These are phyloP conservation scores for Willisornis vidua DNA, from an alignment of 2,113 vertebrate species.

Conservation along the genomic window DNA sequence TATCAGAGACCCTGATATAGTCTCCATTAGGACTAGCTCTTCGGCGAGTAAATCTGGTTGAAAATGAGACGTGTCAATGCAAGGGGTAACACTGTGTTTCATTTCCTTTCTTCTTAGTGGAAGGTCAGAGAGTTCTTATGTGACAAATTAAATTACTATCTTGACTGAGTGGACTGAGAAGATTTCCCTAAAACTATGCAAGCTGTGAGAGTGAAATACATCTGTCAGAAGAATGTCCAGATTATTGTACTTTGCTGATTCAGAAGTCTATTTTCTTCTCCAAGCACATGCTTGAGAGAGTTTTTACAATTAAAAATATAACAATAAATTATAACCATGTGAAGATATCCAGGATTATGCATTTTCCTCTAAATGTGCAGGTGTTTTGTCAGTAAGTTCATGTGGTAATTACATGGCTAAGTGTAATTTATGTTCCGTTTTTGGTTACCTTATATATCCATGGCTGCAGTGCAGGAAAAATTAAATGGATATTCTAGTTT, in stretches of 20 bases:
- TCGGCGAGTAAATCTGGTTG: slow-evolving; percentile 83
- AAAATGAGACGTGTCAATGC: background rate
- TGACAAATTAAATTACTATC: background rate
- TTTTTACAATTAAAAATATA: background rate
- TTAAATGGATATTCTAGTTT: background rate
- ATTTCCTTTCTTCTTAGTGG: background rate
- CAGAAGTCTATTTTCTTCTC: background rate
- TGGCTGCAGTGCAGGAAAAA: background rate
- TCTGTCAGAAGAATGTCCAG: accelerated
- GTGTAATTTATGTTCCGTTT: background rate
- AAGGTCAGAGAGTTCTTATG: background rate
- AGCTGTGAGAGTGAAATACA: background rate
- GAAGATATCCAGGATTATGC: background rate
- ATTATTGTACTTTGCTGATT: background rate
- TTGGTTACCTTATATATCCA: background rate
- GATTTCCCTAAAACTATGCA: background rate
- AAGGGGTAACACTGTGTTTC: background rate
- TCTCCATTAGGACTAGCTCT: slow-evolving; percentile 70
- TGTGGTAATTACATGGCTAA: background rate
- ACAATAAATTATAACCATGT: background rate
- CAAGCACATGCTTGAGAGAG: background rate
- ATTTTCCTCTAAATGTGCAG: background rate
- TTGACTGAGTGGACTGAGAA: background rate
- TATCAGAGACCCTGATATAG: slow-evolving; percentile 74
- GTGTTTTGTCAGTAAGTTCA: background rate